A percentile compares a stretch with the other conserved stretches of the same genome.
Conservation (phyloP, 2,113 vertebrate genomes). For the Cnemophilus loriae region DNA sequence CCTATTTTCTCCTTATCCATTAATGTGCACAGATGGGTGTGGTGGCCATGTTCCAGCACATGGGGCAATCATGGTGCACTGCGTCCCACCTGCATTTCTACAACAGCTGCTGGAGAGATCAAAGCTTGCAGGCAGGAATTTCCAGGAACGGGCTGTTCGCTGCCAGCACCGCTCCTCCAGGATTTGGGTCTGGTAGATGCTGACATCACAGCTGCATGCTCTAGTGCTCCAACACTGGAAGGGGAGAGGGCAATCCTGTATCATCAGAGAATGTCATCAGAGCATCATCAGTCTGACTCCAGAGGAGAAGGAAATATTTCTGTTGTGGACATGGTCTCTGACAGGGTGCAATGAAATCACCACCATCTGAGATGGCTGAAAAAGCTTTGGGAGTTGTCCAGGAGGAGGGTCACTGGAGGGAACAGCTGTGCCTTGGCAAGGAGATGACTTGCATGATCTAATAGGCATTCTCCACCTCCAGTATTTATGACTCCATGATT, state of each 20-base stretch:
- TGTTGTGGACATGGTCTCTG: background rate
- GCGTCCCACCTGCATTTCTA: background rate
- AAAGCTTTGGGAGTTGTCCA: background rate
- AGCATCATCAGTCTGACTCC: background rate
- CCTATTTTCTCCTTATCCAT: background rate
- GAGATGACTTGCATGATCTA: background rate
- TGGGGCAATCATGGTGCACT: fast-evolving
- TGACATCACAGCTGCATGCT: fast-evolving
- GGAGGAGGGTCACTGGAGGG: background rate
- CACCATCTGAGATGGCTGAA: fast-evolving
- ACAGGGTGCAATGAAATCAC: background rate
- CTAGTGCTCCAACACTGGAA: background rate
- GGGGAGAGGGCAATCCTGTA: background rate
- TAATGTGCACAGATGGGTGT: background rate
- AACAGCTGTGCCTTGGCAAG: background rate
- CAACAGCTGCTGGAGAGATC: background rate
- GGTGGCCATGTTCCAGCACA: background rate
- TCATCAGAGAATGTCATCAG: background rate
- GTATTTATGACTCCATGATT: background rate
- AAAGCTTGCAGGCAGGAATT: background rate
- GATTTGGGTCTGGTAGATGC: background rate
- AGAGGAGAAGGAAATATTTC: background rate
- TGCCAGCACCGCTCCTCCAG: background rate
- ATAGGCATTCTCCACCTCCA: background rate
- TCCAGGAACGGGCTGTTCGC: background rate